phyloP scores from a whole-genome alignment of 2,888 invertebrate species.

The Eurois occulta region DNA sequence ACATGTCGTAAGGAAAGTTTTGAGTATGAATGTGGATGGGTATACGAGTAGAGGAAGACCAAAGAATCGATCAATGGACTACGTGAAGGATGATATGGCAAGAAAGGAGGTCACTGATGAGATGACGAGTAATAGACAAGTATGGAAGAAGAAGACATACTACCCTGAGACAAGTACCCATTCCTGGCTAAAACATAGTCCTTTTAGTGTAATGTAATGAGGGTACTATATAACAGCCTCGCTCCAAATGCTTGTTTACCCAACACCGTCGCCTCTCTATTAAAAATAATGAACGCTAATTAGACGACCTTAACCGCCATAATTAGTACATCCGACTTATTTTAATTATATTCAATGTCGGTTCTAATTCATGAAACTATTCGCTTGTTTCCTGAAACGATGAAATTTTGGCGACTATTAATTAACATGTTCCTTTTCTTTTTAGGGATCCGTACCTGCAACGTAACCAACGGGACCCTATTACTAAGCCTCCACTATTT shows the following conservation, averaged over 20 bases:
- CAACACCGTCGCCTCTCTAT: slow-evolving; percentile 65
- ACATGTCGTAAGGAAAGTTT: too few relatives aligned
- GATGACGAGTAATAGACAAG: too few relatives aligned
- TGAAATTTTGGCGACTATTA: slow-evolving; percentile 52
- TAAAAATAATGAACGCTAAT: slow-evolving; percentile 80
- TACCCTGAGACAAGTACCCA: not conserved
- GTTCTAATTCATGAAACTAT: slow-evolving; percentile 71
- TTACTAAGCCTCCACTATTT: too few relatives aligned
- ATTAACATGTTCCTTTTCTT: slow-evolving; percentile 2
- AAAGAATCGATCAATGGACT: too few relatives aligned
- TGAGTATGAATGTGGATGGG: too few relatives aligned
- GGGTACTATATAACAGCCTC: slow-evolving; percentile 72
- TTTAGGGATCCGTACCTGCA: too few relatives aligned
- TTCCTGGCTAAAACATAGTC: not conserved
- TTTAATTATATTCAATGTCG: slow-evolving; percentile 76
- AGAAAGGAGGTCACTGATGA: too few relatives aligned
- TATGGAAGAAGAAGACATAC: too few relatives aligned
- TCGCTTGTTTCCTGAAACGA: slow-evolving; percentile 64
- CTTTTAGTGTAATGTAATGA: not conserved
- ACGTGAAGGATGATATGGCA: too few relatives aligned
- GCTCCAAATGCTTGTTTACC: slow-evolving; percentile 67
- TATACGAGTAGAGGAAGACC: too few relatives aligned
- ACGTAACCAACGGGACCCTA: too few relatives aligned
- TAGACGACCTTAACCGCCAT: slow-evolving; percentile 78
- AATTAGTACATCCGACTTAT: slow-evolving; percentile 82